Evolutionary conservation across 2,113 vertebrate species (phyloP), one percentile per base, ranked within the genome.

Genomic region (Cryptotis parvus): DNA sequence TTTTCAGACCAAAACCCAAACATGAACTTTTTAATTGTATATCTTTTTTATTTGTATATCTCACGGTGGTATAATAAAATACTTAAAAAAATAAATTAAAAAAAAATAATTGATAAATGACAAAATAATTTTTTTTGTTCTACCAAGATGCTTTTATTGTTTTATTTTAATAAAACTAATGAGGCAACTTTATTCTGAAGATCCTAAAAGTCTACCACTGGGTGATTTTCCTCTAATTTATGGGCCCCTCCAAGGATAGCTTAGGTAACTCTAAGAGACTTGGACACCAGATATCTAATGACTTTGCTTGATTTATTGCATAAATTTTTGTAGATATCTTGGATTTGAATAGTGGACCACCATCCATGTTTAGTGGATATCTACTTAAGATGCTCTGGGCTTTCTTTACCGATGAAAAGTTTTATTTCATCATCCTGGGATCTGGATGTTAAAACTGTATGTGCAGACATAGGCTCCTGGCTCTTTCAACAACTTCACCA

Each of bases 1-100:
- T 73, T 88, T 92, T 93, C 76, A 72, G 75, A 86, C 45, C 63
- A n/a, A n/a, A n/a, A n/a, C n/a, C n/a, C n/a, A n/a, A n/a, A n/a
- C n/a, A n/a, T n/a, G n/a, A n/a, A n/a, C n/a, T n/a, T n/a, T n/a
- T n/a, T n/a, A n/a, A n/a, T n/a, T n/a, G n/a, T n/a, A n/a, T n/a
- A n/a, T n/a, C n/a, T n/a, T n/a, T n/a, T n/a, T n/a, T n/a, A n/a
- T n/a, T n/a, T n/a, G n/a, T n/a, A n/a, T n/a, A n/a, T n/a, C n/a
- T n/a, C n/a, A n/a, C n/a, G n/a, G n/a, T n/a, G n/a, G n/a, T n/a
- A n/a, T n/a, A n/a, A n/a, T n/a, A n/a, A n/a, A n/a, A n/a, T n/a
- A n/a, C n/a, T n/a, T n/a, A n/a, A n/a, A n/a, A n/a, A n/a, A n/a
- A n/a, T n/a, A n/a, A n/a, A n/a, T n/a, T n/a, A n/a, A n/a, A n/a